Evolutionary conservation across 64 coral and sea anemone species (phyloP).

Genomic region (Astreopora myriophthalma): DNA sequence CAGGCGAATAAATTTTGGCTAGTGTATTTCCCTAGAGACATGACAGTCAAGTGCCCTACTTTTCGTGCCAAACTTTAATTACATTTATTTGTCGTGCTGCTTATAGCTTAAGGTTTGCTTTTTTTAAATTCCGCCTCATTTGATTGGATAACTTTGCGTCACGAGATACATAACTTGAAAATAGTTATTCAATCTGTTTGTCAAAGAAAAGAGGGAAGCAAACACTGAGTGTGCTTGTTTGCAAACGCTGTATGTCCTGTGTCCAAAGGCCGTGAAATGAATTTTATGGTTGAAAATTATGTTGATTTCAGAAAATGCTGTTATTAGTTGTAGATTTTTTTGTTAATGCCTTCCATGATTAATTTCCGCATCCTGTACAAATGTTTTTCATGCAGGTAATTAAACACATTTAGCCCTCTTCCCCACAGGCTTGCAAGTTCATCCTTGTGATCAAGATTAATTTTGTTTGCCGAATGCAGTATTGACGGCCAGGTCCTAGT

Average conservation of each 20-base stretch:
- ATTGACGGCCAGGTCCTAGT: no score
- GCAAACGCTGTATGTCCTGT: not conserved
- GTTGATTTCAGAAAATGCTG: not conserved
- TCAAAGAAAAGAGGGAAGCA: not conserved
- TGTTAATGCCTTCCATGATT: no score
- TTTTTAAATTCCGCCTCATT: not conserved
- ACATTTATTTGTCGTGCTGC: not conserved
- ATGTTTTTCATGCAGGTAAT: no score
- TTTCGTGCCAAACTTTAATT: not conserved
- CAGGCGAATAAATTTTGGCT: no score
- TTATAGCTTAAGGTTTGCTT: not conserved
- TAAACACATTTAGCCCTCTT: no score
- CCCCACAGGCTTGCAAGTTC: no score
- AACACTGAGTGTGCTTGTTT: not conserved
- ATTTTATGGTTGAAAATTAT: not conserved
- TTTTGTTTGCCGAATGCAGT: no score
- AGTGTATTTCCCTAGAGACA: not conserved
- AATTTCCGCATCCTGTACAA: no score
- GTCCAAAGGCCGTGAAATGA: not conserved
- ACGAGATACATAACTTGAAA: not conserved
- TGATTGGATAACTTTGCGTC: not conserved
- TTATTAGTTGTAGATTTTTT: no score
- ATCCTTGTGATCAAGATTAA: no score
- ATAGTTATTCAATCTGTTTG: not conserved
- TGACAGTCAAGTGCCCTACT: not conserved